Evolutionary conservation across 1,140 invertebrate genomes (phyloP), one percentile per base, ranked within the genome.

Genomic region (Drosophila hydei): DNA sequence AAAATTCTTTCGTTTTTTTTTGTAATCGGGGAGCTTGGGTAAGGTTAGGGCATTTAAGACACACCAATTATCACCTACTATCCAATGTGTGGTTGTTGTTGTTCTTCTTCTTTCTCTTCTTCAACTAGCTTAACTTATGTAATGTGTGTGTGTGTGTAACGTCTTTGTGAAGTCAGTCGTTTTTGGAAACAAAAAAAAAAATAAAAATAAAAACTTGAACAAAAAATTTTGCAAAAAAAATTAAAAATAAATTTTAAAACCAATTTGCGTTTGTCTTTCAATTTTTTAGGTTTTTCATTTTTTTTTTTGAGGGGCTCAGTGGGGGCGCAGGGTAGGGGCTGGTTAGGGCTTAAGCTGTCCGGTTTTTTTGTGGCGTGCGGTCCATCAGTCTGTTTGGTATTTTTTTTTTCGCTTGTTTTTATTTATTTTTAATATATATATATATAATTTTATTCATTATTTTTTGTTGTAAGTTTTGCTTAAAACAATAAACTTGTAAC

Each of bases 31-130:
- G n/a, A 47, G 38, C 8, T 52, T 14, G 38, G 55, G 54, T 21
- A 21, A 47, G 7, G 62, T 42, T 42, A 25, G 76, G 68, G 54
- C 70, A 74, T 73, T 80, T 89, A 89, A 89, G 85, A 89, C 85
- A 89, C 85, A 89, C 85, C 78, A 85, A 89, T 89, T 89, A 89
- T 89, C 85, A 89, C 85, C 85, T 88, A 87, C 83, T 79, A 87
- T 83, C 78, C 75, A 75, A 87, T 74, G 77, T 85, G 52, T 68
- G 45, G 55, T 77, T 74, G 33, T 69, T 71, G 42, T 78, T 75
- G 60, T 63, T 79, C 38, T 38, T 69, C 38, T 60, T 65, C 38
- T 38, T 69, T 30, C 55, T 65, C 38, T 51, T 70, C 18, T 67
- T 78, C 79, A 79, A 80, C 73, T 75, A 75, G 61, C 75, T 77